These are phyloP conservation scores for Amyelois transitella DNA, from an alignment of 1,140 invertebrate genomes.

Conservation along the genomic window DNA sequence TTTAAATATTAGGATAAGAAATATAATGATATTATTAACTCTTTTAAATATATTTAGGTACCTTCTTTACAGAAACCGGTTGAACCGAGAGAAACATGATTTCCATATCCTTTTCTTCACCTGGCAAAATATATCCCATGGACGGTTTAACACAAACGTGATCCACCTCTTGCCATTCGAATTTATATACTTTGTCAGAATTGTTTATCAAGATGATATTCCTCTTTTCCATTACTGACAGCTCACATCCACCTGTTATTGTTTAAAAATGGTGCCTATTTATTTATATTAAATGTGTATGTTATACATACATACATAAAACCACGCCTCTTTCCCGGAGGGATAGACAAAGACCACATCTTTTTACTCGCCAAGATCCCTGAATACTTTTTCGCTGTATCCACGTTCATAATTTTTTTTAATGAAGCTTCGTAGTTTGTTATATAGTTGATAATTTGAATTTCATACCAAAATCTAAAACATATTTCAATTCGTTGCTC, in stretches of 20 bases:
- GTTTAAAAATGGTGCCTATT: not conserved
- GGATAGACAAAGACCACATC: no score
- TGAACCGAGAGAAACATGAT: slow-evolving; percentile 48
- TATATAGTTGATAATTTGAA: not conserved
- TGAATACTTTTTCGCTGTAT: not conserved
- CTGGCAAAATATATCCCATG: slow-evolving; percentile 56
- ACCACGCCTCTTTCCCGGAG: no score
- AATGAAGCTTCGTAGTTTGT: not conserved
- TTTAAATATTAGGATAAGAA: no score
- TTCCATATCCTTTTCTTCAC: slow-evolving; percentile 67
- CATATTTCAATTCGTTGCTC: slow-evolving; percentile 39
- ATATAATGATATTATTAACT: not conserved
- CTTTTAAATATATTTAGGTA: slow-evolving; percentile 8
- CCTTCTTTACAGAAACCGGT: slow-evolving; percentile 45
- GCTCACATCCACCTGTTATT: slow-evolving; percentile 47
- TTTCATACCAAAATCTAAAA: slow-evolving; percentile 50
- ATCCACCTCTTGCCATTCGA: slow-evolving; percentile 44
- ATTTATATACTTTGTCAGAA: slow-evolving; percentile 63
- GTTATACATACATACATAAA: no score
- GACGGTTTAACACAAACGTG: slow-evolving; percentile 47
- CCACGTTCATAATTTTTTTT: not conserved
- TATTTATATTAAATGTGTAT: not conserved
- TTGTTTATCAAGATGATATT: slow-evolving; percentile 60
- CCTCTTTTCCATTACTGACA: slow-evolving; percentile 42
- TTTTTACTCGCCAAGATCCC: no score